phyloP scores from a whole-genome alignment of 2,113 vertebrate species.

The Dermatemys mawii region DNA sequence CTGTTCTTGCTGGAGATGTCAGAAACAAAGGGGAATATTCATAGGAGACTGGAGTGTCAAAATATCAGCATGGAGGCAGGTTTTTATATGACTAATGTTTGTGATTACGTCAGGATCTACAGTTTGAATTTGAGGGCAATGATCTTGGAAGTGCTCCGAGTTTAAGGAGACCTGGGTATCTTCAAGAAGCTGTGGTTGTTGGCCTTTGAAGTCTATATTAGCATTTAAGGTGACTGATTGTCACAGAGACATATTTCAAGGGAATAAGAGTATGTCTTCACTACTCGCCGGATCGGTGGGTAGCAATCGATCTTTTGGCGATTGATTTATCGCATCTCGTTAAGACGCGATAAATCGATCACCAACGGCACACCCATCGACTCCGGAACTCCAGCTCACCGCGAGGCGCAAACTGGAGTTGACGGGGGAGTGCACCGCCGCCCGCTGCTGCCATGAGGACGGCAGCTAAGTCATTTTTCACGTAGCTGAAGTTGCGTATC shows the following conservation, averaged over 20 bases:
- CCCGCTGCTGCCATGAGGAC: too few relatives aligned
- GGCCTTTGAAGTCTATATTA: background rate
- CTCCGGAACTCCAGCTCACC: too few relatives aligned
- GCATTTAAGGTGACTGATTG: background rate
- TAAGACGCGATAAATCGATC: too few relatives aligned
- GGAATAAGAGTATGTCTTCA: too few relatives aligned
- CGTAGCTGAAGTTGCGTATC: too few relatives aligned
- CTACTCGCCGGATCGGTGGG: too few relatives aligned
- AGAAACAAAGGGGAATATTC: background rate
- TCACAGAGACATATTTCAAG: background rate
- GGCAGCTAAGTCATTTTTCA: too few relatives aligned
- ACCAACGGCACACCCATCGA: too few relatives aligned
- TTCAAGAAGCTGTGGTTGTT: fast-evolving
- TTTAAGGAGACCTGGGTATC: background rate
- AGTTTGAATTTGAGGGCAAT: fast-evolving
- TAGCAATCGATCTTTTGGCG: too few relatives aligned
- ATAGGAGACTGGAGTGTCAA: background rate
- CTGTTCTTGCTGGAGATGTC: background rate
- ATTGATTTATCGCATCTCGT: too few relatives aligned
- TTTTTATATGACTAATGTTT: background rate
- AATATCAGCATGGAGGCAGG: background rate
- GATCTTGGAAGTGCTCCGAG: background rate
- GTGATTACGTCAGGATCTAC: background rate
- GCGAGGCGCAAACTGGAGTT: too few relatives aligned
- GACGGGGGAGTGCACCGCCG: too few relatives aligned